A percentile compares a stretch with the other conserved stretches of the same genome.
Evolutionary conservation across 2,888 invertebrate genomes (phyloP).

Genomic region (Opisthograptis luteolata): DNA sequence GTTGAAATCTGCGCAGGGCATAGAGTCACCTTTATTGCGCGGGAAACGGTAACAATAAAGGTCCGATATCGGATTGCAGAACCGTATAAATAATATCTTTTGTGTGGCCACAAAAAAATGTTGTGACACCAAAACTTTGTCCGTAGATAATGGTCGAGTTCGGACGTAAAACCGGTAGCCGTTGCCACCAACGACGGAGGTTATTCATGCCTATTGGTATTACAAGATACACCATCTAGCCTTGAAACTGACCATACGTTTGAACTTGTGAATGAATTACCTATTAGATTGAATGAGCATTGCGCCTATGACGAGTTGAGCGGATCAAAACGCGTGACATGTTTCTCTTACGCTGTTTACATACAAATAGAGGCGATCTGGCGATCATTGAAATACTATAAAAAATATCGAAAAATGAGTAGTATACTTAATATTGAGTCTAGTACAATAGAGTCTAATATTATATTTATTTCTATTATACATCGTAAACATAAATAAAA

Average conservation of each 20-base stretch:
- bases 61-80: constrained; percentile 55
- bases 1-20: constrained; percentile 4
- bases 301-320: constrained; percentile 49
- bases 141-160: constrained; percentile 59
- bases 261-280: constrained; percentile 62
- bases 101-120: constrained; percentile 57
- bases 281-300: constrained; percentile 58
- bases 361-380: constrained; percentile 30
- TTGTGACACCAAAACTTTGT: constrained; percentile 61
- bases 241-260: constrained; percentile 58
- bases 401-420: too few species aligned
- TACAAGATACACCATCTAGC: constrained; percentile 56
- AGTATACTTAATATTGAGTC: too few species aligned
- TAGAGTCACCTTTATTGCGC: constrained; percentile 11
- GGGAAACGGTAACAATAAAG: constrained; percentile 21
- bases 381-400: constrained; percentile 13
- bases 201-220: constrained; percentile 47
- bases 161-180: constrained; percentile 76
- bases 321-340: constrained; percentile 51
- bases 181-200: constrained; percentile 53
- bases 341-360: constrained; percentile 37
- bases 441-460: too few species aligned
- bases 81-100: constrained; percentile 56
- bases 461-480: too few species aligned
- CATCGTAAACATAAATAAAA: too few species aligned